Percentiles rank a stretch among this genome's conserved stretches.
Evolutionary conservation across 2,888 invertebrate genomes (phyloP).

Genomic region (Polietes domitor): DNA sequence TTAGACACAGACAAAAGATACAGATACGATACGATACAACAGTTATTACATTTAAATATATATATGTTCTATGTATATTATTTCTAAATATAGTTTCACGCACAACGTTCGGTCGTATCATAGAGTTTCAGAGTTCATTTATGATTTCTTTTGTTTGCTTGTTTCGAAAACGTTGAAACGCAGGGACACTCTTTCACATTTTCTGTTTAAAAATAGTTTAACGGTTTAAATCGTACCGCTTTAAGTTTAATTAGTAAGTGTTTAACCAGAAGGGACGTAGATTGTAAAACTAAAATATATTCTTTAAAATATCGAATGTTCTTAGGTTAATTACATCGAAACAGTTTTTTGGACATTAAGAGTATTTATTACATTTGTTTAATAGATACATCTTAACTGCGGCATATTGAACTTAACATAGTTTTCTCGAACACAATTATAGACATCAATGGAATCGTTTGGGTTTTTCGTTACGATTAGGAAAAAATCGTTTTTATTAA

Average conservation of each 20-base stretch:
- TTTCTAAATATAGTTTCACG: background rate
- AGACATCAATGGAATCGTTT: no score
- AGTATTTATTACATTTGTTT: conserved; percentile 14
- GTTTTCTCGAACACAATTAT: no score
- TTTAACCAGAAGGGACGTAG: background rate
- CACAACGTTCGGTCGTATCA: background rate
- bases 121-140: background rate
- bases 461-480: no score
- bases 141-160: background rate
- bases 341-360: background rate
- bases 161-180: conserved; percentile 23
- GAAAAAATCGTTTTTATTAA: no score
- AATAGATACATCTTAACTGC: no score
- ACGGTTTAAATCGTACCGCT: conserved; percentile 15
- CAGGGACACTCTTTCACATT: background rate
- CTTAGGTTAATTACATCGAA: conserved; percentile 3
- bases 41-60: conserved; percentile 8
- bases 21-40: background rate
- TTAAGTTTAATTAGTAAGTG: background rate
- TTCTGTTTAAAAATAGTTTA: conserved; percentile 27
- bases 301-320: conserved; percentile 3
- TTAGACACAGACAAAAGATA: conserved; percentile 30
- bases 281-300: conserved; percentile 4
- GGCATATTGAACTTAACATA: no score
- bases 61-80: background rate